Conservation (phyloP, 2,888 invertebrate genomes). For the Serripes groenlandicus region DNA sequence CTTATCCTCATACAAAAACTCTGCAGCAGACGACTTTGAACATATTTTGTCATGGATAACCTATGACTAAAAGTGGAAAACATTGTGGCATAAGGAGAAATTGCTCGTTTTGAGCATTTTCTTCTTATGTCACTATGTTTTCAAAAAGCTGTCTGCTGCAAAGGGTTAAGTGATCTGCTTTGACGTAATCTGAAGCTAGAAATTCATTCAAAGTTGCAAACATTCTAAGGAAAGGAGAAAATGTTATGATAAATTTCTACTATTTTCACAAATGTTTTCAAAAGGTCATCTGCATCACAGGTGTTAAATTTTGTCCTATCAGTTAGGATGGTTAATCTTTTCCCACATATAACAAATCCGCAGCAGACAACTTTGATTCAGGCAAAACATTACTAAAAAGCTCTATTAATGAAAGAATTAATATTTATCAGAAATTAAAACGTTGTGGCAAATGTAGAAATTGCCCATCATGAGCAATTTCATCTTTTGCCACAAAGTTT, state of each 20-base stretch:
- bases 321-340: not conserved
- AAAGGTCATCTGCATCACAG: no score
- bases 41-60: no score
- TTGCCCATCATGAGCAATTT: not conserved
- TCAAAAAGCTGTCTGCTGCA: not conserved
- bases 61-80: not conserved
- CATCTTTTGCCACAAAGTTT: not conserved
- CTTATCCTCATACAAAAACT: no score
- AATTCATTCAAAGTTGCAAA: not conserved
- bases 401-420: not conserved
- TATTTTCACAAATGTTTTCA: not conserved
- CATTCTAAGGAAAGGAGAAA: not conserved
- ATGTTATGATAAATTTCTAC: not conserved
- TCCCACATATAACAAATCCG: no score
- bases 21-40: no score
- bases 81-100: not conserved
- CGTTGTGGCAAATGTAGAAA: not conserved
- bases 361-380: no score
- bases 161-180: not conserved
- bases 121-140: not conserved
- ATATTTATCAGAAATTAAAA: not conserved
- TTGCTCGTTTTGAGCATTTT: not conserved
- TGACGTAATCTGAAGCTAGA: not conserved
- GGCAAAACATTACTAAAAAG: no score
- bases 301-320: no score